Base-by-base conservation (phyloP, 2,888 invertebrate genomes). In the Zaprionus obscuricornis region DNA sequence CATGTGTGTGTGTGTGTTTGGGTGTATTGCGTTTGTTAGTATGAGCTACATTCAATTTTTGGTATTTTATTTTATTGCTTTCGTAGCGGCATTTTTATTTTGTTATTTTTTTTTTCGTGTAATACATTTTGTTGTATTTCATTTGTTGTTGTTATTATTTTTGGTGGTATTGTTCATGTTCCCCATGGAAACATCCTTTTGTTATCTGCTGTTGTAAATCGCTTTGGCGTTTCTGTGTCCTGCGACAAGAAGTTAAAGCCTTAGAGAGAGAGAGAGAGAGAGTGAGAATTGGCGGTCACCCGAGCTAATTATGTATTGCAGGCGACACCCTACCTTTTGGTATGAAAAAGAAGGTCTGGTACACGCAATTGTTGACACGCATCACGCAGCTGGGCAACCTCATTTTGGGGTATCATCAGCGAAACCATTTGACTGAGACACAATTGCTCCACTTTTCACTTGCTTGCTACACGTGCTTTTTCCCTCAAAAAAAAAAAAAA, bases 341-440 rank as follows among this genome's bases (percentile, higher is more conserved):
- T n/a, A n/a, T n/a, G n/a, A n/a, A n/a, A n/a, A n/a, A n/a, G n/a
- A n/a, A n/a, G n/a, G n/a, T n/a, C n/a, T n/a, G n/a, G n/a, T n/a
- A n/a, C 76, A 84, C 76, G 76, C 76, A 81, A 76, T 34, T 18
- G 46, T 33, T 31, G 45, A 42, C 76, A 76, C 77, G 84, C 76
- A 84, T 65, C 65, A 49, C 49, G 51, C 82, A 81, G 66, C 74
- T 76, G 76, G 52, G 36, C 46, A 63, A 54, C 70, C 74, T 65
- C 57, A 68, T 69, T 58, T 46, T n/a, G n/a, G n/a, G 40, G 36
- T 24, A 26, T 31, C 36, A 33, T 46, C 24, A 36, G 67, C 47
- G n/a, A 50, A 71, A 39, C 11, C 64, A 36, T 26, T 39, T 34
- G 46, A 43, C 37, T 24, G 27, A 11, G 17, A 24, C 11, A n/a